A percentile compares a stretch with the other conserved stretches of the same genome.
Evolutionary conservation across 2,888 invertebrate species (phyloP).

Genomic region (Drosophila meridionalis): DNA sequence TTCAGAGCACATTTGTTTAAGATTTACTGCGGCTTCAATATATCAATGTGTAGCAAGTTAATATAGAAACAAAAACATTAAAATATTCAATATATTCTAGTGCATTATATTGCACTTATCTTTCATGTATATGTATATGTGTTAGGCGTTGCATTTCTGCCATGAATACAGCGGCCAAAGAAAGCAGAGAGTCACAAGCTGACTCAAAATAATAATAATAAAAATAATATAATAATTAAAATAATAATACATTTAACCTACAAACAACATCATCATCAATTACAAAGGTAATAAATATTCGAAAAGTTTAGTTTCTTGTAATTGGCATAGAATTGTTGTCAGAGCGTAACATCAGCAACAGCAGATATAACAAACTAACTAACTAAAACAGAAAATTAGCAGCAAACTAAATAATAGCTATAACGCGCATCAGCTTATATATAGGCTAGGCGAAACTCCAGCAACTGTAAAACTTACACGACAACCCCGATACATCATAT

Average conservation of each 20-base stretch:
- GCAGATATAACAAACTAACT: constrained; percentile 25
- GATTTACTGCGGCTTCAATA: constrained; percentile 71
- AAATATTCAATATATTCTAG: constrained; percentile 40
- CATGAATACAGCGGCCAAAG: constrained; percentile 69
- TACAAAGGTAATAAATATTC: constrained; percentile 30
- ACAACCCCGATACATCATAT: constrained; percentile 52
- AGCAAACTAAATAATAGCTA: constrained; percentile 26
- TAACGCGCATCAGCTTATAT: constrained; percentile 37
- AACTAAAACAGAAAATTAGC: constrained; percentile 10
- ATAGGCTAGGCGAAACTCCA: constrained; percentile 42
- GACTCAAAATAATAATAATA: constrained; percentile 11
- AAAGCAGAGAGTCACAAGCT: constrained; percentile 7
- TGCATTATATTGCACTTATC: constrained; percentile 62
- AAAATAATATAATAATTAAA: not conserved
- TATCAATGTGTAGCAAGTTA: constrained; percentile 79
- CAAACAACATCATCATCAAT: constrained; percentile 65
- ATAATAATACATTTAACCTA: constrained; percentile 21
- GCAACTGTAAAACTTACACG: constrained; percentile 44
- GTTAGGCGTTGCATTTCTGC: constrained; percentile 78
- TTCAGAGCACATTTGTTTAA: constrained; percentile 78
- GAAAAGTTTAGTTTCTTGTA: constrained; percentile 27
- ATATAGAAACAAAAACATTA: constrained; percentile 34
- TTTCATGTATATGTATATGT: constrained; percentile 81
- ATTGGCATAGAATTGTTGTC: constrained; percentile 41
- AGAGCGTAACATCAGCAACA: constrained; percentile 41